Base-by-base conservation (phyloP, 1,140 invertebrate genomes). In the Drosophila trapezifrons region DNA sequence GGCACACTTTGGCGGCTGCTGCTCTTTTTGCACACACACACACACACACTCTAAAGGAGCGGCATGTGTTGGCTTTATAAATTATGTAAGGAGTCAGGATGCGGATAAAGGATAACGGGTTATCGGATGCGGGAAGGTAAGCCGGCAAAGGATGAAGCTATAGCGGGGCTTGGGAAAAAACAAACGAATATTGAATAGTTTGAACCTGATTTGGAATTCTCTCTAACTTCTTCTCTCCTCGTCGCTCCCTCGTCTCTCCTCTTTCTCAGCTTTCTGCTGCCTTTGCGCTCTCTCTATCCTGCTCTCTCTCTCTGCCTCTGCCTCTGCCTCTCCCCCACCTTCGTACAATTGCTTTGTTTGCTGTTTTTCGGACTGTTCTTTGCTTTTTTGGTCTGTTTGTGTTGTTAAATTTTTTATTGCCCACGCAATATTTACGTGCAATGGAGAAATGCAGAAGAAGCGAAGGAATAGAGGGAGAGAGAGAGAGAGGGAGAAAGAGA, bases 331-430 rank as follows among this genome's bases (percentile, higher is more conserved):
- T 8, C 9, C 40, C 43, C 20, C 9, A 10, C n/a, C 15, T 18
- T 20, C 2, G 58, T 32, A 42, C 45, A 52, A 58, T 52, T 73
- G 62, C 51, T 72, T 76, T 72, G 78, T 73, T 79, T 69, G 47
- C 27, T 62, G 27, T 32, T 72, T 27, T 51, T 38, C 60, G 60
- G 40, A 46, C 54, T 75, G 52, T 38, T 22, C 12, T 35, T 20
- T 12, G 27, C 29, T 71, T 52, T 65, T 60, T 71, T 76, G 57
- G 47, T 20, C 43, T 58, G 45, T 65, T 78, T 18, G 59, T 32
- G 83, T 76, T 87, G 75, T 82, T 86, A 87, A 69, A 87, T 72
- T 79, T 85, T 87, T 87, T 87, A 86, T 87, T 81, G 51, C 70
- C 66, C 42, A 43, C 46, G 46, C 76, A 76, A 76, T 67, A 76